Conservation (phyloP, 92 coral and sea anemone genomes). For the Epizoanthus scotinus region DNA sequence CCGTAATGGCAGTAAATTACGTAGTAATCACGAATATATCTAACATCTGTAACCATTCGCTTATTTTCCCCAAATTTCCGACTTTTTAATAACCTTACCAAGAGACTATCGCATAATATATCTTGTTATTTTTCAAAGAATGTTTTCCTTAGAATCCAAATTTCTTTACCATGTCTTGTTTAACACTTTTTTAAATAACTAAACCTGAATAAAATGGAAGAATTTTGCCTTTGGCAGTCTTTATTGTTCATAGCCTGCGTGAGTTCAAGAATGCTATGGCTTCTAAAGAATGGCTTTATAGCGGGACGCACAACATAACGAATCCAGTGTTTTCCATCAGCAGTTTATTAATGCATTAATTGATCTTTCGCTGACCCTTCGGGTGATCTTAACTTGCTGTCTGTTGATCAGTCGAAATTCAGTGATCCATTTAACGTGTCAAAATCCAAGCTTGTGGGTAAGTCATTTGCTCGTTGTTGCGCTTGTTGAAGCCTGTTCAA, state of each 20-base stretch:
- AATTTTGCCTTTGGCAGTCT: conserved; percentile 25
- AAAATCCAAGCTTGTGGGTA: conserved; percentile 9
- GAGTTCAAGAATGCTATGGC: conserved; percentile 31
- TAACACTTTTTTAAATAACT: conserved; percentile 18
- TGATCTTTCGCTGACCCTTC: conserved; percentile 38
- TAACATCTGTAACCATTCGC: background rate
- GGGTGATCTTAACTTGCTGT: conserved; percentile 25
- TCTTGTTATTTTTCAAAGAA: background rate
- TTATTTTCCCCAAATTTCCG: background rate
- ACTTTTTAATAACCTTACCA: background rate
- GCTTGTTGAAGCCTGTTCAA: conserved; percentile 5
- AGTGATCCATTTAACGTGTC: conserved; percentile 29
- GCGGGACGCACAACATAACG: conserved; percentile 13
- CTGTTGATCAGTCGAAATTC: conserved; percentile 22
- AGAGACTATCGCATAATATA: background rate
- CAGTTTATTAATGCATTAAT: conserved; percentile 20
- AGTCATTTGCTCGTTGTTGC: conserved; percentile 21
- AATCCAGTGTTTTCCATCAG: conserved; percentile 1
- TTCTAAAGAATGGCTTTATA: conserved; percentile 26
- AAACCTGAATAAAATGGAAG: conserved; percentile 12
- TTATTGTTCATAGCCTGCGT: conserved; percentile 31
- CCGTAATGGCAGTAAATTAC: background rate
- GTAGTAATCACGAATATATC: background rate
- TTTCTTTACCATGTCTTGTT: conserved; percentile 24
- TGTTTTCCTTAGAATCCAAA: conserved; percentile 29